These are phyloP conservation scores for Drosophila barbarae DNA, from an alignment of 2,888 invertebrate species.

Conservation along the genomic window DNA sequence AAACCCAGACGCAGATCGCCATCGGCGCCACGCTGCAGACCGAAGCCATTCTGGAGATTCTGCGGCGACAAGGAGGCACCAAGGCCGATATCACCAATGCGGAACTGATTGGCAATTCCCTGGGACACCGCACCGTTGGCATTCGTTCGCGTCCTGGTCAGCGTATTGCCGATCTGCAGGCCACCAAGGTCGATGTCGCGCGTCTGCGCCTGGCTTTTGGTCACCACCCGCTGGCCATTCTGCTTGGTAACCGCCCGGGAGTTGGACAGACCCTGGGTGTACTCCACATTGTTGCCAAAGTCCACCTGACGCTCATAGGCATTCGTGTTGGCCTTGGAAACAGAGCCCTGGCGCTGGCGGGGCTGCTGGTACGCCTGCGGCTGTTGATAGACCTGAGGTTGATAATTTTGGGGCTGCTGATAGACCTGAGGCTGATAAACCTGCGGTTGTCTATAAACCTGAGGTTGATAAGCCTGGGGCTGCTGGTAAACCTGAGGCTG, in stretches of 20 bases:
- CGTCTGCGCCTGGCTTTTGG: slow-evolving; percentile 67
- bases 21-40: slow-evolving; percentile 67
- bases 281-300: slow-evolving; percentile 61
- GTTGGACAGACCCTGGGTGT: slow-evolving; percentile 64
- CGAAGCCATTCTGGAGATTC: slow-evolving; percentile 72
- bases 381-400: slow-evolving; percentile 19
- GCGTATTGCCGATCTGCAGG: slow-evolving; percentile 74
- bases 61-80: slow-evolving; percentile 75
- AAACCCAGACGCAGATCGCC: slow-evolving; percentile 72
- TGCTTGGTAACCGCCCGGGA: slow-evolving; percentile 72
- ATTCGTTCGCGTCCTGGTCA: slow-evolving; percentile 68
- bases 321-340: slow-evolving; percentile 69
- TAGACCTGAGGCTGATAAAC: slow-evolving; percentile 12
- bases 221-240: slow-evolving; percentile 66
- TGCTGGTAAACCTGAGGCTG: slow-evolving; percentile 12
- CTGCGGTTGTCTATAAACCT: slow-evolving; percentile 10
- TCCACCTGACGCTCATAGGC: slow-evolving; percentile 69
- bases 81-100: slow-evolving; percentile 73
- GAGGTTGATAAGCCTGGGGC: slow-evolving; percentile 12
- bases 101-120: slow-evolving; percentile 69
- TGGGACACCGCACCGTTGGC: slow-evolving; percentile 70
- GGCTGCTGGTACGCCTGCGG: slow-evolving; percentile 26
- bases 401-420: slow-evolving; percentile 12
- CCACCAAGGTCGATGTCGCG: slow-evolving; percentile 72
- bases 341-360: slow-evolving; percentile 59